Percentiles rank a stretch among this genome's conserved stretches.
These are phyloP conservation scores for Coendou prehensilis DNA, from an alignment of 2,797 vertebrate genomes.

Conservation along the genomic window DNA sequence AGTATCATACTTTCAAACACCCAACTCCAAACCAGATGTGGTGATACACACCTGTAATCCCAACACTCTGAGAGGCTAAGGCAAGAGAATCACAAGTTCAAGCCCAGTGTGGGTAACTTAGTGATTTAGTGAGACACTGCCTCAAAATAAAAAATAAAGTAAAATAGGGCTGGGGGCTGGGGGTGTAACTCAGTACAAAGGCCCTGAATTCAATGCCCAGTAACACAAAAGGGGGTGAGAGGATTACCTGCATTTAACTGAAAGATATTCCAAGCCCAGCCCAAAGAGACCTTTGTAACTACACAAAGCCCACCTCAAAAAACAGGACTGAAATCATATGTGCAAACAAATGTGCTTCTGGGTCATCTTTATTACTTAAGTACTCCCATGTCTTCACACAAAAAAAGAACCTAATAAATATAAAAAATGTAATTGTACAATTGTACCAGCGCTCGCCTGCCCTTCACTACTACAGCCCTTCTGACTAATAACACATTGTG, in stretches of 20 bases:
- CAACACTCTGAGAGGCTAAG: background rate
- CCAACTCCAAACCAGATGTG: background rate
- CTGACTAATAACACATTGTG: slow-evolving; percentile 14
- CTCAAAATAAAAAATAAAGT: background rate
- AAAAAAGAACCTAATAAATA: slow-evolving; percentile 45
- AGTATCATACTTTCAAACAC: background rate
- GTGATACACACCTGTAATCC: background rate
- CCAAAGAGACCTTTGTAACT: background rate
- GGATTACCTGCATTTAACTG: background rate
- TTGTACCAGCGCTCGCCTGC: background rate
- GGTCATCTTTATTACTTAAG: slow-evolving; percentile 21
- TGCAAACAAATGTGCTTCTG: background rate
- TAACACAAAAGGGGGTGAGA: background rate
- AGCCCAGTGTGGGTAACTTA: background rate
- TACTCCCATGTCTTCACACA: background rate
- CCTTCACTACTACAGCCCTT: background rate
- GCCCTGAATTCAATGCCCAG: background rate
- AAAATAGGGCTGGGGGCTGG: background rate
- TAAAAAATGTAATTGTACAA: background rate
- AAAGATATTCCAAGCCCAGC: background rate
- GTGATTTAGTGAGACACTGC: background rate
- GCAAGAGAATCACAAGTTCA: background rate
- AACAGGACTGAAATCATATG: slow-evolving; percentile 7
- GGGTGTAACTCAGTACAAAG: background rate
- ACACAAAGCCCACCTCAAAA: slow-evolving; percentile 1